phyloP scores from a whole-genome alignment of 2,888 invertebrate species.

The Balanococcus diminutus region DNA sequence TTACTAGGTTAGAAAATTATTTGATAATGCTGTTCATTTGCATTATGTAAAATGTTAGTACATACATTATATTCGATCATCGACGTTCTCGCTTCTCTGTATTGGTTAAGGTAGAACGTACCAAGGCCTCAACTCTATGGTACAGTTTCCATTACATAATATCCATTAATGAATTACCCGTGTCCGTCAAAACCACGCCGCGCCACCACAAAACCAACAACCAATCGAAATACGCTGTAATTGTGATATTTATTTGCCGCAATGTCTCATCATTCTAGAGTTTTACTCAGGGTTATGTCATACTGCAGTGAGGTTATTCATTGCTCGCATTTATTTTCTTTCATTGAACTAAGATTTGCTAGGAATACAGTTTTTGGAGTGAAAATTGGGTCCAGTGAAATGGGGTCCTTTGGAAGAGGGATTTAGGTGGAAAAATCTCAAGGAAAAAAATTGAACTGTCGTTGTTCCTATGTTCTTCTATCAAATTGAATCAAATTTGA shows the following conservation, averaged over 20 bases:
- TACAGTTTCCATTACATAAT: conserved; percentile 26
- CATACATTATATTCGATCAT: neutral
- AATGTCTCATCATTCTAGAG: neutral
- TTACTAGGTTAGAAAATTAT: neutral
- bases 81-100: neutral
- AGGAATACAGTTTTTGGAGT: no score
- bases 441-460: no score
- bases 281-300: neutral
- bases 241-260: neutral
- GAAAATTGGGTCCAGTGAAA: no score
- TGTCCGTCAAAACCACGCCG: neutral
- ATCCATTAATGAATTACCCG: conserved; percentile 20
- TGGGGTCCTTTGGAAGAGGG: no score
- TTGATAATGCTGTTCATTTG: neutral
- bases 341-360: no score
- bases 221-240: neutral
- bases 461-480: no score
- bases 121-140: neutral
- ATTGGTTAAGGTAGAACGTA: neutral
- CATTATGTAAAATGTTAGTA: conserved; percentile 7
- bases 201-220: neutral
- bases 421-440: no score
- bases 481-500: no score
- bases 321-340: neutral
- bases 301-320: neutral